These are phyloP conservation scores for Dascillus cervinus DNA, from an alignment of 2,888 invertebrate genomes.

Conservation along the genomic window DNA sequence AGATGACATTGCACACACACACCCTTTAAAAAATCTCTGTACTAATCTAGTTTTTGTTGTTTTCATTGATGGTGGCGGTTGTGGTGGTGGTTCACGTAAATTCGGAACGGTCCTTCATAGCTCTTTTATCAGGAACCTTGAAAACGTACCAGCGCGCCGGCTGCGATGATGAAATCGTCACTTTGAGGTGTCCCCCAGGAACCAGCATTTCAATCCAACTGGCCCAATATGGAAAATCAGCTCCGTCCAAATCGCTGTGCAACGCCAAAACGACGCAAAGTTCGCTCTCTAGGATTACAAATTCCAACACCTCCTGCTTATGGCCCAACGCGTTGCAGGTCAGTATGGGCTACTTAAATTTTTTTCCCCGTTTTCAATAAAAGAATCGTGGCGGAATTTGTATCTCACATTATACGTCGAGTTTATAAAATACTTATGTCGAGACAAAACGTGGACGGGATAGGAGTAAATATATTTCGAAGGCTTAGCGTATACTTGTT, in stretches of 20 bases:
- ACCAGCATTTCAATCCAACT: constrained; percentile 87
- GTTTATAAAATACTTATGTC: too few relatives aligned
- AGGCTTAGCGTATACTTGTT: constrained; percentile 22
- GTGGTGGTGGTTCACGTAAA: constrained; percentile 26
- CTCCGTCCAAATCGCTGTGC: constrained; percentile 33
- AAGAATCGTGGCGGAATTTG: constrained; percentile 1
- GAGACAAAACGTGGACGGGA: constrained; percentile 5
- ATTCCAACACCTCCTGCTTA: constrained; percentile 61
- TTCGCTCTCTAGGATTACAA: constrained; percentile 15
- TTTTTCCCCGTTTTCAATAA: constrained; percentile 4
- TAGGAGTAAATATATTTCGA: constrained; percentile 5
- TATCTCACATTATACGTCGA: background rate
- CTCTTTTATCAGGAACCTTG: constrained; percentile 82
- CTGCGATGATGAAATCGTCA: constrained; percentile 85
- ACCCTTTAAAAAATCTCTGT: too few relatives aligned
- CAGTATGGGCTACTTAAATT: constrained; percentile 37
- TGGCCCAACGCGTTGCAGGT: constrained; percentile 78
- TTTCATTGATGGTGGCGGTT: too few relatives aligned
- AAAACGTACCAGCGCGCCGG: constrained; percentile 86
- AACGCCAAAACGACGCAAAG: constrained; percentile 24
- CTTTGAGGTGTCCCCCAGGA: constrained; percentile 80
- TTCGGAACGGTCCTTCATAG: too few relatives aligned
- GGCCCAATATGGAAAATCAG: constrained; percentile 78
- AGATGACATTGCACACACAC: constrained; percentile 3
- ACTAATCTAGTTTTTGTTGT: too few relatives aligned